These are phyloP conservation scores for Geophilus truncorum DNA, from an alignment of 2,888 invertebrate species.

Conservation along the genomic window DNA sequence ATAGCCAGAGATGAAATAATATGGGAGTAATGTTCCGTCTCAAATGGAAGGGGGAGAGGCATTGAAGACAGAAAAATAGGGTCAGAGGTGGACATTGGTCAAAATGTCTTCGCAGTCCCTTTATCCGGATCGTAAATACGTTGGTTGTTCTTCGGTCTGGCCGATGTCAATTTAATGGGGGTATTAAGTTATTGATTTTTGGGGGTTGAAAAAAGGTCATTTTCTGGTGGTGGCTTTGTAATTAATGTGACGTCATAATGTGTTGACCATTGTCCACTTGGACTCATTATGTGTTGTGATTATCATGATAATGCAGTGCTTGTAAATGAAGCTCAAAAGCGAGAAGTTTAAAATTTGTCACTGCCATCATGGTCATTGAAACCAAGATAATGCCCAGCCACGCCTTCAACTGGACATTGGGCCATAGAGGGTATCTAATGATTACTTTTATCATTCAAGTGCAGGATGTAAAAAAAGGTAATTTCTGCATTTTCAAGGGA, in stretches of 20 bases:
- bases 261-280: neutral
- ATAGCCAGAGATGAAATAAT: neutral
- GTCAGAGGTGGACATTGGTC: neutral
- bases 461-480: neutral
- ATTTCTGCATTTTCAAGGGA: neutral
- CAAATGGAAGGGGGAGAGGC: neutral
- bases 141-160: neutral
- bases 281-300: neutral
- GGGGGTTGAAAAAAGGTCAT: neutral
- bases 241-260: neutral
- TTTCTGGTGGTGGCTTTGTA: neutral
- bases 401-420: neutral
- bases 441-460: neutral
- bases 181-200: too few species aligned
- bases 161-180: neutral
- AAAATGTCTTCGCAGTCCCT: neutral
- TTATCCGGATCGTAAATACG: neutral
- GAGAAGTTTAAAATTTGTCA: conserved; percentile 2
- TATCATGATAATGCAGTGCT: neutral
- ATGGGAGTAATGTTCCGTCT: neutral
- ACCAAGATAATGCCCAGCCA: neutral
- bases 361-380: neutral
- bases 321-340: neutral
- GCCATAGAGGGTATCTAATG: neutral
- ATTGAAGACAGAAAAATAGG: neutral